A percentile compares a stretch with the other conserved stretches of the same genome.
phyloP scores from a whole-genome alignment of 2,888 invertebrate genomes.

The Deroplatys truncata region DNA sequence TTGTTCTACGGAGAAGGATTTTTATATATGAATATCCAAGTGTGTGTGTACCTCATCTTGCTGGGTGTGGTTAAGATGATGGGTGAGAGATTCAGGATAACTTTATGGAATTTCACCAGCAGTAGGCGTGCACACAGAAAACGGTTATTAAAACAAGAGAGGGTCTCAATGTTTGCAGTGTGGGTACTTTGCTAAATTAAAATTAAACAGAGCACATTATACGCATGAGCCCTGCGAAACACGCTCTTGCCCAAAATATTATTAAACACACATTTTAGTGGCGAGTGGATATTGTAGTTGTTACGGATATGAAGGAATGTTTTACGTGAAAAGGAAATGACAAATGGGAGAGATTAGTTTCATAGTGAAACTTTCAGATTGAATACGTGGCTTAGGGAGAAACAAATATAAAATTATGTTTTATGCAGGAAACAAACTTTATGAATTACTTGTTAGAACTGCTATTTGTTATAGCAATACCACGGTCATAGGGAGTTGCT shows the following conservation, averaged over 20 bases:
- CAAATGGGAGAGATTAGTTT: not conserved
- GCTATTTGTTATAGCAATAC: no score
- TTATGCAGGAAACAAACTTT: no score
- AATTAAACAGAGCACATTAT: not conserved
- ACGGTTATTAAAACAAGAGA: not conserved
- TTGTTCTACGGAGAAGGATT: not conserved
- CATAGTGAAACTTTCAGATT: no score
- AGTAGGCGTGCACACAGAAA: not conserved
- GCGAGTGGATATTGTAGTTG: no score
- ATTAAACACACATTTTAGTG: not conserved
- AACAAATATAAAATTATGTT: no score
- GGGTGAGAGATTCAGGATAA: not conserved
- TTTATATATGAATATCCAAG: not conserved
- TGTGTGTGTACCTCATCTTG: not conserved
- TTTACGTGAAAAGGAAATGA: not conserved
- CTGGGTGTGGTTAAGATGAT: not conserved
- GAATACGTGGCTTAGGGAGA: no score
- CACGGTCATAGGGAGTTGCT: no score
- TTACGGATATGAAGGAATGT: not conserved
- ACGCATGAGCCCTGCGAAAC: not conserved
- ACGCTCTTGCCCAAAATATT: not conserved
- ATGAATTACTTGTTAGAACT: no score
- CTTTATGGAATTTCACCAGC: slow-evolving; percentile 7
- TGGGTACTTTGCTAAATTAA: slow-evolving; percentile 2
- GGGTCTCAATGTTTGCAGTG: not conserved